Conservation (phyloP, 1,140 invertebrate genomes). For the Eubasilissa regina region DNA sequence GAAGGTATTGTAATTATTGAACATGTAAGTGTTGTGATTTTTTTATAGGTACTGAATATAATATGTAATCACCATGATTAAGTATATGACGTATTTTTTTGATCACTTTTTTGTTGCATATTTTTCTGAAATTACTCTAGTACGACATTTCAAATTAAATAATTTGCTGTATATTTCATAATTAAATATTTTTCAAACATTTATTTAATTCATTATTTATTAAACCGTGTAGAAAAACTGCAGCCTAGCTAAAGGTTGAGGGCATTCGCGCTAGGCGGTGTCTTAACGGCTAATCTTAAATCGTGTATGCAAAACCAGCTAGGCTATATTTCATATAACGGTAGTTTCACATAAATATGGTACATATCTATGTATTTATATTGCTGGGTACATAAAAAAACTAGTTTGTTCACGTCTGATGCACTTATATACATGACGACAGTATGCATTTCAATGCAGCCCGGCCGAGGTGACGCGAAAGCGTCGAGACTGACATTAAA, state of each 20-base stretch:
- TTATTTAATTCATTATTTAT: too few species aligned
- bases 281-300: slow-evolving; percentile 15
- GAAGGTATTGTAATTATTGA: too few species aligned
- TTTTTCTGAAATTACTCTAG: too few species aligned
- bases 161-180: too few species aligned
- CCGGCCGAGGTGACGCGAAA: not conserved
- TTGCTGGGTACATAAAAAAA: slow-evolving; percentile 32
- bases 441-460: slow-evolving; percentile 28
- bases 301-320: slow-evolving; percentile 35
- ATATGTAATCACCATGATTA: too few species aligned
- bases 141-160: too few species aligned
- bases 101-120: too few species aligned
- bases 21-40: too few species aligned
- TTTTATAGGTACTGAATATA: too few species aligned
- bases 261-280: not conserved
- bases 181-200: too few species aligned
- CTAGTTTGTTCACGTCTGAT: slow-evolving; percentile 29
- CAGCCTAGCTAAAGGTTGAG: not conserved
- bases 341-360: slow-evolving; percentile 9
- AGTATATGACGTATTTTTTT: too few species aligned
- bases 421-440: slow-evolving; percentile 17
- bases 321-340: slow-evolving; percentile 18
- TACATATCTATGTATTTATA: slow-evolving; percentile 10
- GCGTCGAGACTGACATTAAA: not conserved
- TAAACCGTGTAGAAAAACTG: too few species aligned